Base-by-base conservation (phyloP, 2,888 invertebrate genomes). In the Dyspetes luteomarginatus region DNA sequence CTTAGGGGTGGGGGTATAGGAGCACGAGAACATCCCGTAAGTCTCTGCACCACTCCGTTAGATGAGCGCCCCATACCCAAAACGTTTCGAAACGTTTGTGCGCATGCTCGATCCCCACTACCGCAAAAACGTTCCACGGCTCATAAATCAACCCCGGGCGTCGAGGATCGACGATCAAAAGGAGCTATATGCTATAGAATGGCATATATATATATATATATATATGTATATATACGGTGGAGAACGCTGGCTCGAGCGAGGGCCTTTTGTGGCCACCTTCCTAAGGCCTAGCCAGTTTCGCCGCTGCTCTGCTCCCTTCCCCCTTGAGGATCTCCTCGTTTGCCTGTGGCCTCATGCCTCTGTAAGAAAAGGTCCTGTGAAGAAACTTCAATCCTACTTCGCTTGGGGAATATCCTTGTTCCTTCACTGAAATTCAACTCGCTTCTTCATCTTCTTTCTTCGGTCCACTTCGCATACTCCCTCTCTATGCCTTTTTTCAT, bases 131-230 rank as follows among this genome's bases (percentile, higher is more conserved):
- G 15, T 67, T 64, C 67, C 76, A 56, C 67, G 65, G 67, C 84
- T 80, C 88, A 86, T 90, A 89, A 90, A 90, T 90, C 90, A 90
- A 87, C 88, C 89, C 88, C 83, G 84, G 86, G 85, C 84, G 62
- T 84, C 83, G 77, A 83, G 83, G 84, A 83, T 82, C 87, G 83
- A 85, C 84, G 81, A 81, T 78, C 82, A 72, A 79, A 78, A 77
- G 77, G 81, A 81, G 67, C 71, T 71, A 19, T 43, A 62, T 52
- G 58, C 19, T 28, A 9, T 36, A 36, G 68, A 9, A 15, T 19
- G 28, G 60, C 9, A 26, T 7, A 26, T 58, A 26, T 19, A 9
- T 15, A 58, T 41, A 43, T 58, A 72, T 52, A 45, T 26, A 12
- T 24, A 43, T 41, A 5, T 24, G 4, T 19, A 50, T 60, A 52